Percentiles rank a stretch among this genome's conserved stretches.
phyloP scores from a whole-genome alignment of 2,797 vertebrate species.

The Meriones psammophilus region DNA sequence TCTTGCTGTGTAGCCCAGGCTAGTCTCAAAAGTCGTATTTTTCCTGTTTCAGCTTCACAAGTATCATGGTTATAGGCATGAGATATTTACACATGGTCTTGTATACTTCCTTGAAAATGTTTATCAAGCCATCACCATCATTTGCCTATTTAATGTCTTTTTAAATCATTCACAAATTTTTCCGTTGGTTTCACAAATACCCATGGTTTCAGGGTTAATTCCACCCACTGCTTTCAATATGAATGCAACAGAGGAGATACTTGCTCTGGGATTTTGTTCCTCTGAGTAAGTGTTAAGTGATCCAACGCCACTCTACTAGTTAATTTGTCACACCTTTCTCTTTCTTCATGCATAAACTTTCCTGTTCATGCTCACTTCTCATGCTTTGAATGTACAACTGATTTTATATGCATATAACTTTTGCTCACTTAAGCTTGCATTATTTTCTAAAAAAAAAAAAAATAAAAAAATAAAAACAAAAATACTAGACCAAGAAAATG shows the following conservation, averaged over 20 bases:
- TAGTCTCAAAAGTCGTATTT: not conserved
- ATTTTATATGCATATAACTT: not conserved
- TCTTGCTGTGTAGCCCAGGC: not conserved
- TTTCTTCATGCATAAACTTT: not conserved
- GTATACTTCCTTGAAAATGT: not conserved
- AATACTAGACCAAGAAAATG: not conserved
- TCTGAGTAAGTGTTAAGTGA: slow-evolving; percentile 11
- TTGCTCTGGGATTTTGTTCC: not conserved
- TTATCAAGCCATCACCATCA: not conserved
- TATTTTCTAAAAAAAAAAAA: slow-evolving; percentile 56
- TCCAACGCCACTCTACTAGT: not conserved
- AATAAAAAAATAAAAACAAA: slow-evolving; percentile 38
- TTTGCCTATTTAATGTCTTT: not conserved
- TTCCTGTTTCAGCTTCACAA: not conserved
- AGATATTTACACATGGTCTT: not conserved
- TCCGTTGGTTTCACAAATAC: slow-evolving; percentile 25
- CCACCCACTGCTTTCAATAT: not conserved
- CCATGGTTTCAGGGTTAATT: slow-evolving; percentile 46
- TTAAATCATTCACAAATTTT: slow-evolving; percentile 15
- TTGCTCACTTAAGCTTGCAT: not conserved
- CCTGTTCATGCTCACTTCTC: not conserved
- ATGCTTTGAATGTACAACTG: not conserved
- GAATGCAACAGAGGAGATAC: not conserved
- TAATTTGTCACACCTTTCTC: not conserved
- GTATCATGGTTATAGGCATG: not conserved